These are phyloP conservation scores for Disparrhopalites patrizii DNA, from an alignment of 2,888 invertebrate species.

Conservation along the genomic window DNA sequence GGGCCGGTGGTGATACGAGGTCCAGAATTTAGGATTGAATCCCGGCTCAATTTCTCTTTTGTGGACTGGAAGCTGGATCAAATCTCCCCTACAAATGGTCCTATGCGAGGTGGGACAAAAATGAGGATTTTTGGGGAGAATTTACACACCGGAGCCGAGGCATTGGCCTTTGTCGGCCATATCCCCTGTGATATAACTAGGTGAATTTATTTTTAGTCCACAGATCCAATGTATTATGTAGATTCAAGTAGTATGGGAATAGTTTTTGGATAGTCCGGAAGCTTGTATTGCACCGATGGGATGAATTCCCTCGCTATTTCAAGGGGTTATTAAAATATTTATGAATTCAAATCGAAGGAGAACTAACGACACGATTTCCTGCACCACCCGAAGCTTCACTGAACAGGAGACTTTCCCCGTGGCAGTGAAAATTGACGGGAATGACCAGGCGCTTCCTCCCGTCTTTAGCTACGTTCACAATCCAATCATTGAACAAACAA, in stretches of 20 bases:
- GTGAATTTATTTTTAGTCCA: not conserved
- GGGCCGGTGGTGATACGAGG: slow-evolving; percentile 15
- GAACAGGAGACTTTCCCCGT: slow-evolving; percentile 11
- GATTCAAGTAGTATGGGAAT: not conserved
- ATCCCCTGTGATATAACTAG: slow-evolving; percentile 1
- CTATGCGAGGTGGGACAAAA: slow-evolving; percentile 14
- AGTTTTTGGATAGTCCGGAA: no score
- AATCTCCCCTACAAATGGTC: slow-evolving; percentile 14
- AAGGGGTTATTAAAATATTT: not conserved
- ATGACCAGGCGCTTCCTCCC: not conserved
- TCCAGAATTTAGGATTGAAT: slow-evolving; percentile 7
- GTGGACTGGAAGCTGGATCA: not conserved
- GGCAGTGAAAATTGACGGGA: not conserved
- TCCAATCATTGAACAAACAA: slow-evolving; percentile 13
- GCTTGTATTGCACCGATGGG: no score
- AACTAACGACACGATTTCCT: not conserved
- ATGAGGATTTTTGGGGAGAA: slow-evolving; percentile 11
- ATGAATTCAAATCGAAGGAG: slow-evolving; percentile 1
- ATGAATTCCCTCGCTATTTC: no score
- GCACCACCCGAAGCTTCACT: not conserved
- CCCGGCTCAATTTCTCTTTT: slow-evolving; percentile 9
- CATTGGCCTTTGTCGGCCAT: slow-evolving; percentile 9
- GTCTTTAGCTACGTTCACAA: slow-evolving; percentile 15
- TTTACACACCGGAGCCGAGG: slow-evolving; percentile 10
- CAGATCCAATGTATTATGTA: no score